Evolutionary conservation across 30 jellyfish, hydroid and myxozoan species (phyloP), one percentile per base, ranked within the genome.

Genomic region (Hydractinia symbiolongicarpus): DNA sequence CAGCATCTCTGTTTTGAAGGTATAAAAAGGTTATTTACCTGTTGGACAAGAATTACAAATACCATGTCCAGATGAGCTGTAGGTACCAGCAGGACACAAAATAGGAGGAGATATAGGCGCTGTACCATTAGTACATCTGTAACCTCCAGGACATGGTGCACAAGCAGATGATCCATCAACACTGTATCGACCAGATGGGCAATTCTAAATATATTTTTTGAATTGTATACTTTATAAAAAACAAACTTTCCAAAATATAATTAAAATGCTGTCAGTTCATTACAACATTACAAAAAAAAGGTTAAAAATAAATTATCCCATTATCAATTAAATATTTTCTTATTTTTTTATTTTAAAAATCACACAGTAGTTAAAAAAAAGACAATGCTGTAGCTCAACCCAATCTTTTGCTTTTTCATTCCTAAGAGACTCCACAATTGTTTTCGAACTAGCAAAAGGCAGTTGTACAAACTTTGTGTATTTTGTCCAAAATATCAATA

Each of bases 111-210:
- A 7, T 5, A 73, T 83, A 1, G 96, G 94, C 9, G 91, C 68
- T 69, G 97, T 90, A 7, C 97, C 97, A 86, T 86, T 90, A 20
- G 80, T 70, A 79, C 97, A 90, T 19, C 78, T 55, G 58, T 81
- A 54, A 4, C 97, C 97, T n/a, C 86, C 94, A 90, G 94, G 94
- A 60, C 97, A 90, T 8, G 82, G 94, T 54, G 60, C 50, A 83
- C 97, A 90, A 5, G 88, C 15, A n/a, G 95, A 75, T 4, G 97
- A 78, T 16, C 90, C 90, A 51, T 71, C 62, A 69, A 61, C 64
- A 77, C 95, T 85, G 83, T 75, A 90, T n/a, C 86, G 82, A 7
- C 97, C 95, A 61, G 85, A 53, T 4, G 93, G 80, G 67, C 97
- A 90, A 4, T 81, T 79, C 97, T 89, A 52, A 21, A 69, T 51